A percentile compares a stretch with the other conserved stretches of the same genome.
Evolutionary conservation across 2,797 vertebrate genomes (phyloP).

Genomic region (Molossus alvarezi): DNA sequence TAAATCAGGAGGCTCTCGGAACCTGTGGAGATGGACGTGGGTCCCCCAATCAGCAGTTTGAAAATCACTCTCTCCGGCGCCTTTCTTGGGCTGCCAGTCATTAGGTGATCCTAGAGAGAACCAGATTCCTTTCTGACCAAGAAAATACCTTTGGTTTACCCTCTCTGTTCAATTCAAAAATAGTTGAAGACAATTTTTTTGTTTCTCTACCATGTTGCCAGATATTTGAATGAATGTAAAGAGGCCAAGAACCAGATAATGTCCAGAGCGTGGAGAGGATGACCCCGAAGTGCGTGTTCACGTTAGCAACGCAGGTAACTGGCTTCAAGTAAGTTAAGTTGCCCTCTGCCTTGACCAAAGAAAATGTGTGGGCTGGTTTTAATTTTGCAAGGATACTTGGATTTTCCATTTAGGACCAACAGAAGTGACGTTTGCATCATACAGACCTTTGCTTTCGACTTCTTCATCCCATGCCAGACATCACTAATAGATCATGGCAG

Average conservation of each 20-base stretch:
- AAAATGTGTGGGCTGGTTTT: constrained; percentile 11
- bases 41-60: not conserved
- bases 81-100: not conserved
- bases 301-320: not conserved
- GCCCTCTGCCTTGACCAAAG: not conserved
- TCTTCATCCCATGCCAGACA: not conserved
- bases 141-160: not conserved
- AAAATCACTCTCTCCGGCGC: not conserved
- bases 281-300: not conserved
- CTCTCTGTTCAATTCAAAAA: constrained; percentile 5
- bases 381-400: not conserved
- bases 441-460: not conserved
- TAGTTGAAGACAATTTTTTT: not conserved
- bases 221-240: not conserved
- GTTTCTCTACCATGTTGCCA: not conserved
- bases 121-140: constrained; percentile 41
- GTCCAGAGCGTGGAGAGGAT: not conserved
- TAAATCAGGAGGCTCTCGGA: not conserved
- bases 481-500: not conserved
- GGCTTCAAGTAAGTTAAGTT: not conserved
- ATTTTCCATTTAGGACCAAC: not conserved
- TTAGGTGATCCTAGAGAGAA: not conserved
- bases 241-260: not conserved
- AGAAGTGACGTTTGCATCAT: not conserved
- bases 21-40: not conserved